Base-by-base conservation (phyloP, 2,888 invertebrate species). In the Eretmocerus hayati region DNA sequence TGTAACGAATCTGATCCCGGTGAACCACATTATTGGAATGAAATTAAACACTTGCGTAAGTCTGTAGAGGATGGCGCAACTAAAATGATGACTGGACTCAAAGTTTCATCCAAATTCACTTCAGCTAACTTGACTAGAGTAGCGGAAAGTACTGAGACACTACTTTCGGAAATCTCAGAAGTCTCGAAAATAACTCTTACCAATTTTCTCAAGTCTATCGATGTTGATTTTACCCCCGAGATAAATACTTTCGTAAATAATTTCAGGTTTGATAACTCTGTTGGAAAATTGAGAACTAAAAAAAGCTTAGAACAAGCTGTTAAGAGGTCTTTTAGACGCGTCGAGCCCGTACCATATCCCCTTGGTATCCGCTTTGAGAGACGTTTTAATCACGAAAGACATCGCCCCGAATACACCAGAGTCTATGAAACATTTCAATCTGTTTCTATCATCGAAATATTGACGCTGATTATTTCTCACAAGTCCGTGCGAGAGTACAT, bases 381-480 rank as follows among this genome's bases (percentile, higher is more conserved):
- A 4, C 5, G 4, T 5, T 32, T 42, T 32, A 22, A 20, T 32
- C 31, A 33, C 20, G n/a, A 32, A 32, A 42, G 4, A 20, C n/a
- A n/a, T 3, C 3, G 5, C 3, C 4, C 21, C 21, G 21, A 32
- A 33, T 8, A 8, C 13, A 23, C 15, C 22, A 9, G n/a, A 36
- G 15, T 36, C 4, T 3, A 22, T 26, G 48, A 43, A 2, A 32
- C 20, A 4, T 37, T 37, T n/a, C n/a, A n/a, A n/a, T 48, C 37
- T 38, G 21, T 43, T 30, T 35, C 38, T 1, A 16, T 48, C 1
- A 38, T 43, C 3, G 21, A 48, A 21, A 43, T 32, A 11, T 38
- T 48, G 5, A 39, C 36, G 32, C 3, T 48, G 5, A 21, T 48
- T 19, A 4, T 43, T 8, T 48, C 48, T 9, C 45, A 48, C 26